Base-by-base conservation (phyloP, 2,113 vertebrate genomes). In the Phodopus roborovskii region DNA sequence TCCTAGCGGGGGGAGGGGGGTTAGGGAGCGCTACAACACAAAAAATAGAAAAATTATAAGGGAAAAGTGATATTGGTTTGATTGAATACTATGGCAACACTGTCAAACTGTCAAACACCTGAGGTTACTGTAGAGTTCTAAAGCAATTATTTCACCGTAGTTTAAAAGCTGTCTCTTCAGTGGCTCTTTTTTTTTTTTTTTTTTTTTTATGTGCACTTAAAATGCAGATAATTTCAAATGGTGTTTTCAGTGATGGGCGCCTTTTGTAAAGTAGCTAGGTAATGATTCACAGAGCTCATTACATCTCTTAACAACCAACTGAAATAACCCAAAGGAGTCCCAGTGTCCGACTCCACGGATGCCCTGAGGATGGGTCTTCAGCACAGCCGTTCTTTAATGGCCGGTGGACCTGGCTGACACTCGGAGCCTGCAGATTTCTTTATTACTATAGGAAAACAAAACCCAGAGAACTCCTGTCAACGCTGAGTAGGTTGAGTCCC, bases 91-190 rank as follows among this genome's bases (percentile, higher is more conserved):
- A 60, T 81, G 13, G 66, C 15, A 91, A 50, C 6, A 87, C 1
- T 50, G 17, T 73, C 53, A 88, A 60, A 73, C 42, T 84, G 62
- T 36, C 82, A 86, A 71, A 77, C 7, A 58, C 50, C 48, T 73
- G 75, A 70, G 77, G 58, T 10, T 13, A 78, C 13, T 70, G 30
- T 22, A 62, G 91, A 82, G 11, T 39, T 90, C 91, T 45, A 84
- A 91, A 84, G 75, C 45, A 11, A 19, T 64, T 64, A 42, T 88
- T 91, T 89, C 53, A 94, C n/a, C 42, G 20, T 96, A 50, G 92
- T 68, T 92, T 81, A 64, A 73, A 92, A 92, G 19, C 36, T 60
- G 42, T 66, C 48, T 83, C 30, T 68, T 90, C 24, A 77, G 28
- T 53, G 53, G 48, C 62, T 81, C 90, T 94, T 71, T 78, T 6